A percentile compares a stretch with the other conserved stretches of the same genome.
phyloP scores from a whole-genome alignment of 1,140 invertebrate genomes.

The Macrostomum lignano region DNA sequence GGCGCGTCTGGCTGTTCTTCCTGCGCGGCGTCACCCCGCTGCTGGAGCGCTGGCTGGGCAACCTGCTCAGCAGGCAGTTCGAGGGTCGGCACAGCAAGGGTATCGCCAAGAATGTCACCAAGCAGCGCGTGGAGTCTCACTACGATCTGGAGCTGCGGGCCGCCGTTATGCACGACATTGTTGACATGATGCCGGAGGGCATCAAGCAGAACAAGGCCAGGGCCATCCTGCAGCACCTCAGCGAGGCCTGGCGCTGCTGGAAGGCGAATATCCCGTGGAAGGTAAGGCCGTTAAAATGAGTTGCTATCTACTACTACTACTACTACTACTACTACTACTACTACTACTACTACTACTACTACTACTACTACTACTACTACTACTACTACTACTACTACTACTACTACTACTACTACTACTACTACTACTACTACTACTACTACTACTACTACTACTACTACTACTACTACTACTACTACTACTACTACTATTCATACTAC shows the following conservation, averaged over 20 bases:
- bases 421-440: too few relatives aligned
- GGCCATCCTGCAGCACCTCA: constrained; percentile 89
- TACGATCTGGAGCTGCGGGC: constrained; percentile 90
- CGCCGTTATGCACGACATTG: constrained; percentile 96
- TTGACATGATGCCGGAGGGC: constrained; percentile 99
- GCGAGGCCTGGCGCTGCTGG: constrained; percentile 97
- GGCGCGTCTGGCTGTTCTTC: constrained; percentile 98
- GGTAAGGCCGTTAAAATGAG: constrained; percentile 30
- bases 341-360: too few relatives aligned
- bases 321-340: too few relatives aligned
- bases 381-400: too few relatives aligned
- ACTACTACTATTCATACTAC: too few relatives aligned
- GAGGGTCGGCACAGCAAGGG: constrained; percentile 94
- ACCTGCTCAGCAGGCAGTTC: constrained; percentile 82
- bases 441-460: too few relatives aligned
- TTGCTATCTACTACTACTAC: too few relatives aligned
- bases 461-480: too few relatives aligned
- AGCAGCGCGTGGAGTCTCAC: constrained; percentile 92
- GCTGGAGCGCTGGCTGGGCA: constrained; percentile 85
- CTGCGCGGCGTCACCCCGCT: constrained; percentile 92
- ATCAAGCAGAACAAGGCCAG: constrained; percentile 98
- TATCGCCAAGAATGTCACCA: constrained; percentile 95
- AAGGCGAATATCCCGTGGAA: constrained; percentile 99
- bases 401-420: too few relatives aligned
- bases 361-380: too few relatives aligned